phyloP scores from a whole-genome alignment of 2,888 invertebrate species.

The Tipula vernalis region DNA sequence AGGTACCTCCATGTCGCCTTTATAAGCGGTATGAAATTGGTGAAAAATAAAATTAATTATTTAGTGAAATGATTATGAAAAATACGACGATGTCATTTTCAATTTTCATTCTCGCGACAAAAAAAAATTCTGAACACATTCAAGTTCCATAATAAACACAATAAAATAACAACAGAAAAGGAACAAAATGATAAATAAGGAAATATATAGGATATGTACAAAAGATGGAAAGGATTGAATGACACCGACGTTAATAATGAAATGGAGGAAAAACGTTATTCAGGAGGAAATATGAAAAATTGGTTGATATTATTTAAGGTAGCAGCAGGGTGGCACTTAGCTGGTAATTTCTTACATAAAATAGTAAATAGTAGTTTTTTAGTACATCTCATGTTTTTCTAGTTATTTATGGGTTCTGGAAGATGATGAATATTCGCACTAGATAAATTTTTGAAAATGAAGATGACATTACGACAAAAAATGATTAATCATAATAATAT shows the following conservation, averaged over 20 bases:
- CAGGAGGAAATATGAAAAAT: not conserved
- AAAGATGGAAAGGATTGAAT: not conserved
- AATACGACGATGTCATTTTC: not conserved
- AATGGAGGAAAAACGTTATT: not conserved
- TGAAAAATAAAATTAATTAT: not conserved
- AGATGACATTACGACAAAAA: not conserved
- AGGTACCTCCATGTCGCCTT: not conserved
- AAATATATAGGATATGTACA: not conserved
- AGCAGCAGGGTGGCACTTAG: not conserved
- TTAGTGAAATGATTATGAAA: not conserved
- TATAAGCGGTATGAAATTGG: not conserved
- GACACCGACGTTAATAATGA: not conserved
- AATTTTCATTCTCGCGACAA: not conserved
- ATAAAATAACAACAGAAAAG: not conserved
- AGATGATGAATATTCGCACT: not conserved
- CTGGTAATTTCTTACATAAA: not conserved
- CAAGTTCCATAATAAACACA: not conserved
- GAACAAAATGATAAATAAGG: not conserved
- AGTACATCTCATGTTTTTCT: not conserved
- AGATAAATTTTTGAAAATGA: not conserved
- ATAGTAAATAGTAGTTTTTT: not conserved
- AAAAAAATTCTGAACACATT: not conserved
- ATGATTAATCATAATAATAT: not conserved
- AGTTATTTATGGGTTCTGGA: not conserved
- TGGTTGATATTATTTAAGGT: not conserved